Base-by-base conservation (phyloP, 2,888 invertebrate genomes). In the Drosophila neoperkinsi region DNA sequence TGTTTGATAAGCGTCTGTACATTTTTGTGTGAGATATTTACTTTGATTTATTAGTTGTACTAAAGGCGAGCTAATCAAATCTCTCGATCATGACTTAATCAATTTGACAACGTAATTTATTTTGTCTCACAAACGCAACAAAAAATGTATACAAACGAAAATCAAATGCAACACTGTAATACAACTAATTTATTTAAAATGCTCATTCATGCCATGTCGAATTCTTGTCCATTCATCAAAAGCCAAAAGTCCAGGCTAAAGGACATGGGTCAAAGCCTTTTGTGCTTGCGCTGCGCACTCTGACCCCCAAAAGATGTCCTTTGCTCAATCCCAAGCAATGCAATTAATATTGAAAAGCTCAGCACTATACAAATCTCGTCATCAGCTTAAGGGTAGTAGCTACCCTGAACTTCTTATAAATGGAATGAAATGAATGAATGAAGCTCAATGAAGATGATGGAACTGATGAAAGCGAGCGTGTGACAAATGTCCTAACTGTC, bases 151-250 rank as follows among this genome's bases (percentile, higher is more conserved):
- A 13, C 11, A 33, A 60, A 49, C 33, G 28, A 10, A 38, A 59
- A 65, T 55, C 57, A 65, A 71, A 77, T 69, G 77, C 74, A 77
- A 79, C 46, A 46, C 58, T 68, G 72, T 75, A 88, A 90, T 83
- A 75, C 90, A 88, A 88, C 88, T 87, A 87, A 87, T 87, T 87
- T 87, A 87, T 87, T 87, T 87, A 87, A 87, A 87, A 87, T 90
- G 90, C 87, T 76, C 88, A 85, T 87, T 87, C 88, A 90, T 88
- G 86, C 76, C 87, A 85, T 74, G 73, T 76, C 86, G 79, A 85
- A 88, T 89, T 87, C 82, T 76, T 76, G 82, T 76, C 88, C 79
- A 90, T 90, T 90, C 90, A 87, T 87, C 87, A 87, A 88, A 90
- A 86, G 90, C 85, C 90, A 86, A 85, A 61, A 30, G 68, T 68